Evolutionary conservation across 1,140 invertebrate genomes (phyloP).

Genomic region (Trichonephila inaurata): DNA sequence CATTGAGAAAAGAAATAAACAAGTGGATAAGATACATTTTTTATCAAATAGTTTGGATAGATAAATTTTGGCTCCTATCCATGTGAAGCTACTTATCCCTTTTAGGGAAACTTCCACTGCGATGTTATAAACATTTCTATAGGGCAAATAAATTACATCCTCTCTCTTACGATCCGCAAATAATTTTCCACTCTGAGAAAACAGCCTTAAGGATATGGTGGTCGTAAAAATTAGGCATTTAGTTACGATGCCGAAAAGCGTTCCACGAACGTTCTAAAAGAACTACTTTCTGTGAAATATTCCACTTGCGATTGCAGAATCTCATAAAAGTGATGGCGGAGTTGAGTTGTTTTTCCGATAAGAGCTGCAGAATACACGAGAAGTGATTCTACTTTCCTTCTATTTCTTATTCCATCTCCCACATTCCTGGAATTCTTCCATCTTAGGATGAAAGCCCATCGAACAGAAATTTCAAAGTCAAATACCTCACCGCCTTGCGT

Average conservation of each 20-base stretch:
- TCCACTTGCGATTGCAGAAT: constrained; percentile 3
- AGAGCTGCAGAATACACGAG: constrained; percentile 9
- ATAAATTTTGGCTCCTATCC: not conserved
- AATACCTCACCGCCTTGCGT: not conserved
- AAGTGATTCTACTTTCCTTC: not conserved
- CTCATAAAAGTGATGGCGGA: constrained; percentile 43
- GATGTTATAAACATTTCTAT: not conserved
- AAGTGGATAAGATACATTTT: not conserved
- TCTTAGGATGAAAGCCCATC: constrained; percentile 24
- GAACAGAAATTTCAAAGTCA: constrained; percentile 58
- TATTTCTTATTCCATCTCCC: not conserved
- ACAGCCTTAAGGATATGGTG: not conserved
- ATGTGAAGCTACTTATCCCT: not conserved
- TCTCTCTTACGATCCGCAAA: not conserved
- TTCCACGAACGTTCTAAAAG: not conserved
- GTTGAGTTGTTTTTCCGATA: constrained; percentile 63
- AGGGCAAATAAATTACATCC: constrained; percentile 21
- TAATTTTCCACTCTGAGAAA: not conserved
- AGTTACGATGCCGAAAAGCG: not conserved
- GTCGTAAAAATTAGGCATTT: constrained; percentile 50
- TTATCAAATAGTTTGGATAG: not conserved
- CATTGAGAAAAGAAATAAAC: no score
- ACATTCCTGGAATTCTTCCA: constrained; percentile 38
- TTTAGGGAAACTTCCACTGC: not conserved
- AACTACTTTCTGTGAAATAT: constrained; percentile 27